A percentile compares a stretch with the other conserved stretches of the same genome.
Conservation (phyloP, 2,888 invertebrate genomes). For the Tinea trinotella region DNA sequence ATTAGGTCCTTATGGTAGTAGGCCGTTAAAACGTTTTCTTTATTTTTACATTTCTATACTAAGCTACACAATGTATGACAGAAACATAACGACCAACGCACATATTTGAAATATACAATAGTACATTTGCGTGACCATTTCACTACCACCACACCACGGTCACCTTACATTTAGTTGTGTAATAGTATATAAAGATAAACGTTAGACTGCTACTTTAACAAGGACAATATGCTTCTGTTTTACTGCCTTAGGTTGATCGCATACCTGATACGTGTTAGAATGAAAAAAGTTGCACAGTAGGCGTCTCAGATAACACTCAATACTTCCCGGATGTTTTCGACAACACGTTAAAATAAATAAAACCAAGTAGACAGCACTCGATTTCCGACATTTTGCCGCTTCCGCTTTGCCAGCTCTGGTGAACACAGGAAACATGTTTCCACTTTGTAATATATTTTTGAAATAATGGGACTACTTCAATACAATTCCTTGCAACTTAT, state of each 20-base stretch:
- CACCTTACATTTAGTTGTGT: too few relatives aligned
- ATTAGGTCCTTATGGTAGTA: neutral
- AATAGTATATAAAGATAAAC: too few relatives aligned
- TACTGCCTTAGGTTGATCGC: neutral
- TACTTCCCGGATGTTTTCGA: conserved; percentile 49
- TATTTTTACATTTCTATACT: too few relatives aligned
- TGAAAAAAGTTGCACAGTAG: neutral
- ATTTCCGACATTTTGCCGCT: conserved; percentile 52
- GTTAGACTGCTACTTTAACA: too few relatives aligned
- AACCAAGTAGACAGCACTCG: conserved; percentile 44
- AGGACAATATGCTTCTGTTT: neutral
- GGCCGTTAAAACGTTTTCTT: neutral
- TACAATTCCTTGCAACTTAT: neutral
- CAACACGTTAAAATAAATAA: conserved; percentile 67
- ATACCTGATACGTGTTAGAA: conserved; percentile 2
- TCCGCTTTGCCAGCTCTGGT: conserved; percentile 30
- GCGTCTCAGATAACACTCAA: conserved; percentile 13
- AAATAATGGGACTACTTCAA: conserved; percentile 4
- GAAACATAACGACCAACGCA: too few relatives aligned
- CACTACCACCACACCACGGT: too few relatives aligned
- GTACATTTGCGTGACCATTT: too few relatives aligned
- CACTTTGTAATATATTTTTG: conserved; percentile 17
- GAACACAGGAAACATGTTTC: conserved; percentile 13
- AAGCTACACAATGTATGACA: too few relatives aligned
- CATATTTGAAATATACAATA: too few relatives aligned